phyloP scores from a whole-genome alignment of 2,797 vertebrate species.

The Poeciliopsis gracilis region DNA sequence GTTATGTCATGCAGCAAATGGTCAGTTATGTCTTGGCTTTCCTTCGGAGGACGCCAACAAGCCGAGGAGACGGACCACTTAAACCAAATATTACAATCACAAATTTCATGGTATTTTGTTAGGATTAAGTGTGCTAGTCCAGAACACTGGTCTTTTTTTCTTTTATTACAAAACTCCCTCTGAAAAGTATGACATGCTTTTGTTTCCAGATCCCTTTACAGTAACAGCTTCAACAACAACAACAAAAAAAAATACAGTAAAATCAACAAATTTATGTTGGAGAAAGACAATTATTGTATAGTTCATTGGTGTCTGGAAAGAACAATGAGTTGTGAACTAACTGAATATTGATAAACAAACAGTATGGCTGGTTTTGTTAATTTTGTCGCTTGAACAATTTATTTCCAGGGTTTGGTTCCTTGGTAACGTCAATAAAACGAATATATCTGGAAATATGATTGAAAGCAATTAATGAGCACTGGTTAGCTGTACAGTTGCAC shows the following conservation, averaged over 20 bases:
- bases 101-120: neutral
- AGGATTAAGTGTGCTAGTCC: neutral
- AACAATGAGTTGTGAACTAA: neutral
- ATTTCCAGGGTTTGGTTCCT: neutral
- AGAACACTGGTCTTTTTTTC: neutral
- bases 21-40: conserved; percentile 43
- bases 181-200: neutral
- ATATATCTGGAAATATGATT: neutral
- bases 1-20: conserved; percentile 11
- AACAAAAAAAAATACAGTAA: neutral
- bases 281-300: neutral
- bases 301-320: neutral
- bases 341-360: neutral
- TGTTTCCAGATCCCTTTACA: neutral
- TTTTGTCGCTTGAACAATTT: neutral
- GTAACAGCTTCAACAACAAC: neutral
- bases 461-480: neutral
- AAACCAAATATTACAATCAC: too few relatives aligned
- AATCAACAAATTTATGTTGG: neutral
- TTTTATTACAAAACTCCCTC: neutral
- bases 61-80: conserved; percentile 31
- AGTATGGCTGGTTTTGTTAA: neutral
- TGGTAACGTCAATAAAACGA: neutral
- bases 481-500: neutral
- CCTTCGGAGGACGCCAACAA: conserved; percentile 42